Percentiles rank a stretch among this genome's conserved stretches.
phyloP scores from a whole-genome alignment of 2,888 invertebrate species.

The Bugula neritina region DNA sequence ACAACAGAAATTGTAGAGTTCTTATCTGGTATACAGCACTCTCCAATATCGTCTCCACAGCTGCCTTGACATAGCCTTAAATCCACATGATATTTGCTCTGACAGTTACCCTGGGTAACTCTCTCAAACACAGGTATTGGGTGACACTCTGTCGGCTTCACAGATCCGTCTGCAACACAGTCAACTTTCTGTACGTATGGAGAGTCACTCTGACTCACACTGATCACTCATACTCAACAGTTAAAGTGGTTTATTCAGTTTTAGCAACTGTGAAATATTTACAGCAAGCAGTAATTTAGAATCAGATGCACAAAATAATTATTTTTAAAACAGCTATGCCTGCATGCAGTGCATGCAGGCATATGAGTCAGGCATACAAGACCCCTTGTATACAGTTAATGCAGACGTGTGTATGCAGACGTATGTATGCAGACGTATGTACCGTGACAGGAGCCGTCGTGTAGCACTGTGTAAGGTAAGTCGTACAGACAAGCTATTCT shows the following conservation, averaged over 20 bases:
- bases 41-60: conserved; percentile 1
- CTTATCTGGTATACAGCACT: background rate
- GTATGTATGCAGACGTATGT: background rate
- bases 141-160: background rate
- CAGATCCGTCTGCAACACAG: background rate
- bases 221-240: too few species aligned
- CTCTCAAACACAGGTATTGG: background rate
- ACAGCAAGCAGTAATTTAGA: too few species aligned
- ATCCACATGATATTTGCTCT: conserved; percentile 8
- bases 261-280: too few species aligned
- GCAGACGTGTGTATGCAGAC: too few species aligned
- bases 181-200: too few species aligned
- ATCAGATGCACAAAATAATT: too few species aligned
- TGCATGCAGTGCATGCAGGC: too few species aligned
- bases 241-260: too few species aligned
- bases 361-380: too few species aligned
- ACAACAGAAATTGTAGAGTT: background rate
- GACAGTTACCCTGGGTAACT: background rate
- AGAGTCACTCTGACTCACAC: too few species aligned
- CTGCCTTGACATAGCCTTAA: background rate
- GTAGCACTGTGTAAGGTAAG: background rate
- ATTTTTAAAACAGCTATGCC: too few species aligned
- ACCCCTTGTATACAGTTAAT: too few species aligned
- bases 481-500: background rate
- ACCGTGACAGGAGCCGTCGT: background rate